These are phyloP conservation scores for Trissoscelio sp. DNA, from an alignment of 2,888 invertebrate species.

Conservation along the genomic window DNA sequence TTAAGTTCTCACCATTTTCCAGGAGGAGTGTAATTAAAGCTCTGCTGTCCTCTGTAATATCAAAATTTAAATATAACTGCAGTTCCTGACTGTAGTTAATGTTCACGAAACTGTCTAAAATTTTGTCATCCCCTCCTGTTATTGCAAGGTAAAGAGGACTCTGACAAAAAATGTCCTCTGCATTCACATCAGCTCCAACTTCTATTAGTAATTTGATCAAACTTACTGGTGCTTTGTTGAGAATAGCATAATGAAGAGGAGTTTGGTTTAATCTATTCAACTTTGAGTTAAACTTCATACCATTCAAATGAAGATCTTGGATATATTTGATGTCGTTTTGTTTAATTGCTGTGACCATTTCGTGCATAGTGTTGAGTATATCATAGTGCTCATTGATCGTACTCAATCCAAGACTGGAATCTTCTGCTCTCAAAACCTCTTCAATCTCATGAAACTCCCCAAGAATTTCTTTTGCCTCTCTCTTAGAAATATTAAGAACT, in stretches of 20 bases:
- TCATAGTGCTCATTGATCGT: too few relatives aligned
- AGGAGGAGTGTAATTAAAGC: slow-evolving; percentile 17
- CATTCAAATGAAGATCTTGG: slow-evolving; percentile 20
- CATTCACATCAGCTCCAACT: slow-evolving; percentile 22
- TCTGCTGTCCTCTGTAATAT: neutral
- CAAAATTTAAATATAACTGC: neutral
- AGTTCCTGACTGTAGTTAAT: slow-evolving; percentile 19
- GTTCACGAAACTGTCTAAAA: slow-evolving; percentile 34
- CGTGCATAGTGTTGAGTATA: neutral
- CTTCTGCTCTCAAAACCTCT: neutral
- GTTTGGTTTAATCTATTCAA: slow-evolving; percentile 34
- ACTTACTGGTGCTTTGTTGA: slow-evolving; percentile 6
- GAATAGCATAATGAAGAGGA: slow-evolving; percentile 25
- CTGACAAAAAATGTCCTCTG: slow-evolving; percentile 44
- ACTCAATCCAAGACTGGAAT: too few relatives aligned
- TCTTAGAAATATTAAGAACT: slow-evolving; percentile 1
- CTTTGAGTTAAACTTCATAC: slow-evolving; percentile 16
- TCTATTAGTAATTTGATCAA: slow-evolving; percentile 23
- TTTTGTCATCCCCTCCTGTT: slow-evolving; percentile 27
- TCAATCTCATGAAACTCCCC: slow-evolving; percentile 5
- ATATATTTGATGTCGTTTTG: slow-evolving; percentile 5
- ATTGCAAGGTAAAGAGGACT: slow-evolving; percentile 48
- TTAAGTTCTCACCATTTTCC: slow-evolving; percentile 20
- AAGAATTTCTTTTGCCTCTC: slow-evolving; percentile 15
- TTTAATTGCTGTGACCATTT: slow-evolving; percentile 7